Percentiles rank a stretch among this genome's conserved stretches.
Conservation (phyloP, 1,140 invertebrate genomes). For the Hylaeus anthracinus region DNA sequence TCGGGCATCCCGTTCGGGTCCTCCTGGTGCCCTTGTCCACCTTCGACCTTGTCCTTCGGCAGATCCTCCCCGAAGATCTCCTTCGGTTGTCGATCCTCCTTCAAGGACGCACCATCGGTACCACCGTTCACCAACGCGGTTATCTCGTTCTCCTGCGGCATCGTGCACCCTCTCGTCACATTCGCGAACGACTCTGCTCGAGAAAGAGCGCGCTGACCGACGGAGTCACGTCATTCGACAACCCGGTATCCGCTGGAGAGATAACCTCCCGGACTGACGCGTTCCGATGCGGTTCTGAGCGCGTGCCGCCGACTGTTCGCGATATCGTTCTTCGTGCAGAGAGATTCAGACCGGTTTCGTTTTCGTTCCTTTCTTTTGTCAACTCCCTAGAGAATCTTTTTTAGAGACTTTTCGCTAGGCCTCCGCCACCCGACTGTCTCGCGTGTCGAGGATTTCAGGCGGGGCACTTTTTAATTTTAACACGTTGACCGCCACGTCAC, state of each 20-base stretch:
- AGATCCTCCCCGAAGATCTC: neutral
- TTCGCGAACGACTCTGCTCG: neutral
- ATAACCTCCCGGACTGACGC: too few species aligned
- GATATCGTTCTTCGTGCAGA: neutral
- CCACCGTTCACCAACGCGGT: neutral
- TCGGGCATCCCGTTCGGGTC: constrained; percentile 59
- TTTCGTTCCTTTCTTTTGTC: neutral
- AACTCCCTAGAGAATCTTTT: neutral
- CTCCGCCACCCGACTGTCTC: too few species aligned
- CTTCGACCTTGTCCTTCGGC: constrained; percentile 28
- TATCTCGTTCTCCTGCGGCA: constrained; percentile 46
- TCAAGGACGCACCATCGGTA: neutral
- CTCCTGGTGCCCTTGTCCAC: constrained; percentile 6
- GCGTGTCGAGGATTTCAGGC: too few species aligned
- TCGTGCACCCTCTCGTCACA: neutral
- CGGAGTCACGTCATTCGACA: constrained; percentile 3
- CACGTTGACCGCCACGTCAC: too few species aligned
- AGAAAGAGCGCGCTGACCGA: too few species aligned
- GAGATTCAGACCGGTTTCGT: constrained; percentile 1
- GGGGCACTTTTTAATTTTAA: too few species aligned
- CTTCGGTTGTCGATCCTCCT: neutral
- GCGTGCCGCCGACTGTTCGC: neutral
- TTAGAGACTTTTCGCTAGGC: neutral
- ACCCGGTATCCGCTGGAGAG: neutral
- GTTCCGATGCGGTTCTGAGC: neutral